Conservation (phyloP, 2,113 vertebrate species). For the Rhodinocichla rosea region DNA sequence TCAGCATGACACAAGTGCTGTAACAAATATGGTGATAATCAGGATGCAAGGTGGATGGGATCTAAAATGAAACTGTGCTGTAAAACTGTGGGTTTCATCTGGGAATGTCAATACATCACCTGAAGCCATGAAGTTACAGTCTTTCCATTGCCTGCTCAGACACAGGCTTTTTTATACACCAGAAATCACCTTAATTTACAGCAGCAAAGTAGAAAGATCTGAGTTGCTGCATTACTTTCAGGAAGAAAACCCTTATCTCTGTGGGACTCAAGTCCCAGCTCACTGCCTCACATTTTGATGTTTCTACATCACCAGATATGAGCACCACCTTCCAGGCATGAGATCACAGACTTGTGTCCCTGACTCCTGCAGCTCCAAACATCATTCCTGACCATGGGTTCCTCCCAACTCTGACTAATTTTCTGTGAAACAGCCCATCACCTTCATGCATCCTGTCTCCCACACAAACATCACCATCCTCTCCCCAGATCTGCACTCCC, state of each 20-base stretch:
- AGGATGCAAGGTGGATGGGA: background rate
- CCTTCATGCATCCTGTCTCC: background rate
- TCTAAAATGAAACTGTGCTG: background rate
- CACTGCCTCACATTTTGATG: background rate
- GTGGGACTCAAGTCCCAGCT: background rate
- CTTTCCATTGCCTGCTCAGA: background rate
- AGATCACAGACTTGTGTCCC: background rate
- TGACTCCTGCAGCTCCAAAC: background rate
- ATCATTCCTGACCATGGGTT: accelerated
- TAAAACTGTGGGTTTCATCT: background rate
- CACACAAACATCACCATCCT: background rate
- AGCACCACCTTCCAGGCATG: background rate
- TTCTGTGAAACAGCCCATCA: background rate
- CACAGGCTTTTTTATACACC: background rate
- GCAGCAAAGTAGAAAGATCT: background rate
- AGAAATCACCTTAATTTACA: background rate
- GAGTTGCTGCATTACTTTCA: background rate
- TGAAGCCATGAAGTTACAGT: background rate
- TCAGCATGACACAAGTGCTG: background rate
- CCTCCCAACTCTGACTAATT: background rate
- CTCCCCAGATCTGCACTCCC: background rate
- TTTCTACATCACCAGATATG: background rate
- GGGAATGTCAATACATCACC: background rate
- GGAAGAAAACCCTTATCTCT: background rate
- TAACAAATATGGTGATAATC: background rate